phyloP scores from a whole-genome alignment of 2,888 invertebrate species.

The Andrena haemorrhoa region DNA sequence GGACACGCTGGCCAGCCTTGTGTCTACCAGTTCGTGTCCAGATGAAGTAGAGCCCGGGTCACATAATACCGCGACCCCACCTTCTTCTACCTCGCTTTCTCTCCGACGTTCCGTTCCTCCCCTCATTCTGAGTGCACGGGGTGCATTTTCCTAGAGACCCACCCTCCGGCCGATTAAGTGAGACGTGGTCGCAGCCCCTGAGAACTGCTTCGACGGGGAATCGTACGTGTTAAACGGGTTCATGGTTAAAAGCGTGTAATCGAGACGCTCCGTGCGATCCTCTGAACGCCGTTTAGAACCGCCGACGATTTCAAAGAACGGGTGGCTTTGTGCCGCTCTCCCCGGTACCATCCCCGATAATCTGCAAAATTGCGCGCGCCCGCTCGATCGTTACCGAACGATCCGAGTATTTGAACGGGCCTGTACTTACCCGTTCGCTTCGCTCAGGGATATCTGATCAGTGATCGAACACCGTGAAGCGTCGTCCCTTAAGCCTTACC shows the following conservation, averaged over 20 bases:
- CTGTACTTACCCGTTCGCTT: not conserved
- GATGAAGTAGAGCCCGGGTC: slow-evolving; percentile 70
- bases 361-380: slow-evolving; percentile 27
- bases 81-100: slow-evolving; percentile 22
- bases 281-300: slow-evolving; percentile 10
- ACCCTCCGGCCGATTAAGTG: slow-evolving; percentile 48
- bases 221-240: slow-evolving; percentile 50
- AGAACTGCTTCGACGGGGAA: slow-evolving; percentile 21
- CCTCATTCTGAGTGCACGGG: slow-evolving; percentile 36
- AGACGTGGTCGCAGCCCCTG: slow-evolving; percentile 45
- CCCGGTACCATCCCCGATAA: slow-evolving; percentile 1
- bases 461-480: too few relatives aligned
- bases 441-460: too few relatives aligned
- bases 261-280: slow-evolving; percentile 42
- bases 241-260: slow-evolving; percentile 52
- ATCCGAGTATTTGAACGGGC: not conserved
- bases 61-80: slow-evolving; percentile 48
- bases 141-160: slow-evolving; percentile 13
- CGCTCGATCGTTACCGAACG: too few relatives aligned
- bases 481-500: not conserved
- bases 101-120: slow-evolving; percentile 4
- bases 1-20: slow-evolving; percentile 58
- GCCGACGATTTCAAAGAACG: slow-evolving; percentile 41
- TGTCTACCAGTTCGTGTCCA: slow-evolving; percentile 69
- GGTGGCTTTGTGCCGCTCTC: slow-evolving; percentile 18